phyloP scores from a whole-genome alignment of 2,797 vertebrate species.

The Falco columbarius region DNA sequence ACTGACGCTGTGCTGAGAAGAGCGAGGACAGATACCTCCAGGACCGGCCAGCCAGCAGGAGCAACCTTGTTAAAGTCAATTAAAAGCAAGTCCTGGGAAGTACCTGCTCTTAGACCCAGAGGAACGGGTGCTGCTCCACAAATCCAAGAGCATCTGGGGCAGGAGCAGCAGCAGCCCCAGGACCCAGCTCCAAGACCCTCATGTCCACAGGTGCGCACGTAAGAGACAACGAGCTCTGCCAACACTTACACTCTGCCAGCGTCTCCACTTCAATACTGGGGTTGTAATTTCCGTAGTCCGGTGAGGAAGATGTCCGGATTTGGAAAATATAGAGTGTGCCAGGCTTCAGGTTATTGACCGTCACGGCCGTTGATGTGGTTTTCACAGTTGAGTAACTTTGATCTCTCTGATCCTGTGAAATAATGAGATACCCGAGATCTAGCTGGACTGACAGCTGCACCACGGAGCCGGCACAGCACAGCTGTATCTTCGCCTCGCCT shows the following conservation, averaged over 20 bases:
- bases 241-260: conserved; percentile 88
- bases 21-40: not conserved
- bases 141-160: not conserved
- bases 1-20: not conserved
- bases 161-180: not conserved
- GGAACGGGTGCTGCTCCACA: not conserved
- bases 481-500: not conserved
- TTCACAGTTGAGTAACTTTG: conserved; percentile 94
- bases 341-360: conserved; percentile 91
- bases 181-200: not conserved
- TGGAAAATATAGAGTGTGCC: conserved; percentile 94
- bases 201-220: fast-evolving
- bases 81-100: not conserved
- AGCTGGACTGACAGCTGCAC: not conserved
- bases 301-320: conserved; percentile 82
- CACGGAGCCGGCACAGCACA: not conserved
- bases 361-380: conserved; percentile 87
- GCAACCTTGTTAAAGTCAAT: not conserved
- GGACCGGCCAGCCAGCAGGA: not conserved
- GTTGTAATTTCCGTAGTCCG: conserved; percentile 86
- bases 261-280: conserved; percentile 93
- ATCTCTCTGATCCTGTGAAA: conserved; percentile 89
- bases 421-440: not conserved
- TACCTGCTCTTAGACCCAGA: not conserved
- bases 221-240: not conserved